Evolutionary conservation across 2,888 invertebrate genomes (phyloP), one percentile per base, ranked within the genome.

Genomic region (Pyrochroa serraticornis): DNA sequence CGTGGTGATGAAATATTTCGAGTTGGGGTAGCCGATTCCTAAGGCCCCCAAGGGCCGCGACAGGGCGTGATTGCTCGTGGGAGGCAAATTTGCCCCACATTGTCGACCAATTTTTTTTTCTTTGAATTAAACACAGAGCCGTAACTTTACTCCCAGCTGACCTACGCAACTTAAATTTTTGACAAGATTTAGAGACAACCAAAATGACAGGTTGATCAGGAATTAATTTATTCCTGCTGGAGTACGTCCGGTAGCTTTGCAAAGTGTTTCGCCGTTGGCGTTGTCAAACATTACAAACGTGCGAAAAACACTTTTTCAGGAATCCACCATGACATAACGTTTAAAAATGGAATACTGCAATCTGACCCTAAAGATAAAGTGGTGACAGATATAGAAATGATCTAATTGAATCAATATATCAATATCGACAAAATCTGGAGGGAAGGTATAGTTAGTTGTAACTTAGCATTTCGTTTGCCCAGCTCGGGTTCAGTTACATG

Each of bases 321-420:
- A 3, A 22, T 3, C 31, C 6, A 42, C 13, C 31, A 39, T 64
- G 64, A 64, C 61, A 63, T 64, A 64, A 64, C 50, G 55, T 57
- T 62, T 62, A 62, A 64, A 64, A 62, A 54, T 62, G 47, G 56
- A 62, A 65, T 57, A 45, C 32, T 59, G 59, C 55, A 56, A 60
- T 60, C 51, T 51, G 43, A 53, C 58, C 60, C 53, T 57, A 62
- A 58, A 63, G 70, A 68, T 69, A 68, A 69, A 62, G 56, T 49
- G 46, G 51, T 55, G 63, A 64, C 68, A 64, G 60, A 68, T 67
- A 68, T 69, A 71, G 68, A 60, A 62, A 67, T 71, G 69, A 69
- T 69, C 71, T 71, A 69, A 71, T 69, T 68, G 58, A 64, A 64
- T 68, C 65, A 68, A 66, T 67, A 64, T 63, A 66, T 63, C 62